Evolutionary conservation across 2,888 invertebrate genomes (phyloP), one percentile per base, ranked within the genome.

Genomic region (Encarsia formosa): DNA sequence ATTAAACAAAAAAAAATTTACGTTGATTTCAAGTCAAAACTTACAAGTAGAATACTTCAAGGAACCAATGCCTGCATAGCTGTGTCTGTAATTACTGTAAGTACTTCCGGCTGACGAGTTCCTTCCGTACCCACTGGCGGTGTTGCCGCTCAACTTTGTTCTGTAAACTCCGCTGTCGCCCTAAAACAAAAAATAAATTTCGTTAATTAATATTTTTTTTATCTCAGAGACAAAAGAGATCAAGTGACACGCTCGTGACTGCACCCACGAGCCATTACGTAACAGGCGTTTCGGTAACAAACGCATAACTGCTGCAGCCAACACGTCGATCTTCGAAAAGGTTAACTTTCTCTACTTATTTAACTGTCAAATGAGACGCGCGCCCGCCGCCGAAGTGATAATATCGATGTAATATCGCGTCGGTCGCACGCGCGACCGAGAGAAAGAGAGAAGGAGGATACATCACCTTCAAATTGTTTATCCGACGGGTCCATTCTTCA

Each of bases 71-170:
- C 61, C 62, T 39, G 66, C 53, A 54, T 70, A 68, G 44, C 56
- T 62, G 45, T 60, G 68, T 60, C 70, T 66, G 59, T 68, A 71
- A 61, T 62, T 71, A 35, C 68, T 61, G 23, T 67, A 57, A 37
- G 61, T 61, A 52, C 62, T 67, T 56, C 64, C 67, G 19, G 64
- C 51, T 5, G 69, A 59, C 26, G 64, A 23, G 32, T 58, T 59
- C 46, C 67, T 67, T 40, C 68, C 62, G 42, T 63, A 69, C 46
- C 61, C 62, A 20, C 59, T 59, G 34, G 41, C 20, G 38, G 23
- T 19, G 18, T 24, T 35, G 5, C 38, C 23, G 16, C 53, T 41
- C 5, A 23, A 45, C 48, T 61, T 65, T 15, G 66, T 49, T 61
- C 68, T 63, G 56, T 71, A 73, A 50, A 63, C 57, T 47, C 65